phyloP scores from a whole-genome alignment of 1,140 invertebrate genomes.

The Drosophila nasuta region DNA sequence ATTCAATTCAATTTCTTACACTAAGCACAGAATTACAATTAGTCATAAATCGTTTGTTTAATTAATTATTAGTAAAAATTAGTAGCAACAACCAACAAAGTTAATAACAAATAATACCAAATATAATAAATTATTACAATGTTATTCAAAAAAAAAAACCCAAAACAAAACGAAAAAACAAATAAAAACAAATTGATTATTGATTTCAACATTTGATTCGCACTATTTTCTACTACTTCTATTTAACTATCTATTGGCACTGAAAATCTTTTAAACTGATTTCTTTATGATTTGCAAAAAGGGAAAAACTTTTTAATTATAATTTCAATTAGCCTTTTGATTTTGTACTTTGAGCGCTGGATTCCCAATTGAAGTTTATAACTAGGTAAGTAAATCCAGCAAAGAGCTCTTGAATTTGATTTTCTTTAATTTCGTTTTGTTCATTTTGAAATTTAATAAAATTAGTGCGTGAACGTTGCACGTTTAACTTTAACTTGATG shows the following conservation, averaged over 20 bases:
- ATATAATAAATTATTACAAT: slow-evolving; percentile 39
- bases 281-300: slow-evolving; percentile 26
- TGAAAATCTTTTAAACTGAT: slow-evolving; percentile 36
- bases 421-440: slow-evolving; percentile 1
- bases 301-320: slow-evolving; percentile 23
- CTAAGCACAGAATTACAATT: slow-evolving; percentile 77
- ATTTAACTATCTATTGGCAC: slow-evolving; percentile 27
- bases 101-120: slow-evolving; percentile 10
- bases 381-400: slow-evolving; percentile 37
- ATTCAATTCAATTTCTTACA: slow-evolving; percentile 63
- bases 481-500: slow-evolving; percentile 65
- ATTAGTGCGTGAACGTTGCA: slow-evolving; percentile 53
- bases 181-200: slow-evolving; percentile 56
- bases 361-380: background rate
- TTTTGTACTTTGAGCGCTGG: slow-evolving; percentile 41
- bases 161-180: slow-evolving; percentile 50
- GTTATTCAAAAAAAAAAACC: slow-evolving; percentile 34
- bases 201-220: slow-evolving; percentile 56
- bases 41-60: slow-evolving; percentile 58
- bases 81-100: slow-evolving; percentile 38
- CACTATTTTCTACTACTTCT: slow-evolving; percentile 28
- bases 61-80: slow-evolving; percentile 40
- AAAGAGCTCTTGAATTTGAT: slow-evolving; percentile 13
- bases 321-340: slow-evolving; percentile 33
- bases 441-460: background rate